Evolutionary conservation across 2,888 invertebrate species (phyloP).

Genomic region (Leptinotarsa tumamoca): DNA sequence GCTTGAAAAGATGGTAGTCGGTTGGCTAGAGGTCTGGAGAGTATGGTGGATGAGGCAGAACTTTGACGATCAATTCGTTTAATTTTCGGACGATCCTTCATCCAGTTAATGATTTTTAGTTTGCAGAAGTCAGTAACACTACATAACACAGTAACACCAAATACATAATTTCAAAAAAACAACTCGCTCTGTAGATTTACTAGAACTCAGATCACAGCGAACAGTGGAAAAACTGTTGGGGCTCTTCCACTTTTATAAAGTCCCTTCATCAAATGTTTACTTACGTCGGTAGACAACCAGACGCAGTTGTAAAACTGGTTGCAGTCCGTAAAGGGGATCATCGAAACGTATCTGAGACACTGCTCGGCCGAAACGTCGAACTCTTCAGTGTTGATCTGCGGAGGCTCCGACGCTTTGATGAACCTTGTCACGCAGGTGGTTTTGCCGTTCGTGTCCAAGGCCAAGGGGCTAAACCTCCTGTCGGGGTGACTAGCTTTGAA

Average conservation of each 20-base stretch:
- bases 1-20: too few species aligned
- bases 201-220: too few species aligned
- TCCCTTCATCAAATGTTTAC: slow-evolving; percentile 31
- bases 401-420: slow-evolving; percentile 67
- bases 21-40: too few species aligned
- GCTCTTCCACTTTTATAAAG: neutral
- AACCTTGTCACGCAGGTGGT: slow-evolving; percentile 71
- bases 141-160: too few species aligned
- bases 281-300: slow-evolving; percentile 72
- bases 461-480: slow-evolving; percentile 69
- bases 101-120: too few species aligned
- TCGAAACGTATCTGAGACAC: slow-evolving; percentile 66
- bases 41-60: too few species aligned
- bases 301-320: slow-evolving; percentile 67
- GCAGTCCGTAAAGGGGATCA: slow-evolving; percentile 66
- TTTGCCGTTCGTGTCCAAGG: slow-evolving; percentile 69
- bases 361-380: slow-evolving; percentile 66
- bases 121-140: too few species aligned
- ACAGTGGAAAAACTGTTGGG: too few species aligned
- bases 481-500: slow-evolving; percentile 69
- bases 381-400: slow-evolving; percentile 63
- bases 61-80: too few species aligned
- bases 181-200: too few species aligned
- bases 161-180: too few species aligned
- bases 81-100: too few species aligned